A percentile compares a stretch with the other conserved stretches of the same genome.
Evolutionary conservation across 2,888 invertebrate genomes (phyloP).

Genomic region (Drosophila nr. medialis): DNA sequence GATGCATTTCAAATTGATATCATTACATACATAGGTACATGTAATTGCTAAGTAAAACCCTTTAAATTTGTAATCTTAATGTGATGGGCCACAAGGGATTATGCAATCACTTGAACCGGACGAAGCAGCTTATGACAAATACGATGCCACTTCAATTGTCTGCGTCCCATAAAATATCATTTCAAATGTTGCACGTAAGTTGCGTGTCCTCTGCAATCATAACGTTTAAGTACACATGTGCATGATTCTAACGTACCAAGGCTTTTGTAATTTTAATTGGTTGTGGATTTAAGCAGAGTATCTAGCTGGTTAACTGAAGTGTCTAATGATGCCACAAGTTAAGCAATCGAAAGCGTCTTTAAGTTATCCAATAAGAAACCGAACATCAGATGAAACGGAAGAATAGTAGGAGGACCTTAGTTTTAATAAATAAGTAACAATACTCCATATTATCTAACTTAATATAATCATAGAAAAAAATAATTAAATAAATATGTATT

Average conservation of each 20-base stretch:
- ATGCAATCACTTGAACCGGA: conserved; percentile 22
- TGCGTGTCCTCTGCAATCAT: conserved; percentile 43
- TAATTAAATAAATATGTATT: background rate
- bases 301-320: conserved; percentile 40
- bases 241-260: conserved; percentile 41
- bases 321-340: conserved; percentile 7
- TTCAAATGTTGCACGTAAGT: conserved; percentile 71
- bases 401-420: background rate
- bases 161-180: conserved; percentile 65
- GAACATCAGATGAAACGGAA: background rate
- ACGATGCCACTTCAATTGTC: conserved; percentile 39
- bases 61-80: conserved; percentile 46
- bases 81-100: conserved; percentile 56
- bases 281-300: conserved; percentile 39
- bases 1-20: conserved; percentile 32
- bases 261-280: conserved; percentile 64
- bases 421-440: background rate
- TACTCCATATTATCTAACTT: background rate
- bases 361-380: conserved; percentile 42
- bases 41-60: conserved; percentile 59
- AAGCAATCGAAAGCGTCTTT: conserved; percentile 24
- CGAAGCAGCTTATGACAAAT: conserved; percentile 62
- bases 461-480: background rate
- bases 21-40: conserved; percentile 12
- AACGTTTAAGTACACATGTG: conserved; percentile 1